A percentile compares a stretch with the other conserved stretches of the same genome.
phyloP scores from a whole-genome alignment of 2,888 invertebrate genomes.

The Norana najaformis region DNA sequence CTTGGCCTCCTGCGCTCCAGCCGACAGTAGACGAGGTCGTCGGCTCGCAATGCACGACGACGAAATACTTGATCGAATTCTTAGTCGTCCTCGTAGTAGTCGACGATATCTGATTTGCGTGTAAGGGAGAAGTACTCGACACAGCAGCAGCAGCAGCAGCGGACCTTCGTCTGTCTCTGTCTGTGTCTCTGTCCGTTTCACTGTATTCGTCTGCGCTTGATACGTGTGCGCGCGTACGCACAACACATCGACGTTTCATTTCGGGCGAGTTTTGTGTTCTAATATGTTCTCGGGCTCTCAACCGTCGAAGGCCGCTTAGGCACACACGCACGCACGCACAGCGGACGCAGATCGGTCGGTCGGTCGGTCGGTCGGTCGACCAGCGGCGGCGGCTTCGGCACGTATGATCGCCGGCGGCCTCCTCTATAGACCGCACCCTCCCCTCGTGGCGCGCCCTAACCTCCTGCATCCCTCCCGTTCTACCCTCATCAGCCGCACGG shows the following conservation, averaged over 20 bases:
- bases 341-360: neutral
- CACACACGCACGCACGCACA: constrained; percentile 5
- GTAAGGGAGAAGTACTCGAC: neutral
- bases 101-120: neutral
- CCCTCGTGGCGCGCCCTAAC: neutral
- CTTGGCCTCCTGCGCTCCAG: neutral
- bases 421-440: neutral
- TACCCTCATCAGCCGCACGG: constrained; percentile 1
- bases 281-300: neutral
- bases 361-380: neutral
- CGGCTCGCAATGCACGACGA: neutral
- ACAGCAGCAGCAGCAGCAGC: neutral
- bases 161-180: neutral
- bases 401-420: constrained; percentile 5
- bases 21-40: neutral
- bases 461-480: neutral
- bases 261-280: constrained; percentile 5
- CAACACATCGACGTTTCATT: neutral
- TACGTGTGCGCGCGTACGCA: neutral
- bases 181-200: neutral
- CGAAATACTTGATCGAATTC: neutral
- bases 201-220: neutral
- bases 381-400: neutral
- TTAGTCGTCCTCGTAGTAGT: neutral
- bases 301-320: neutral